These are phyloP conservation scores for Daphoenositta chrysoptera DNA, from an alignment of 2,113 vertebrate genomes.

Conservation along the genomic window DNA sequence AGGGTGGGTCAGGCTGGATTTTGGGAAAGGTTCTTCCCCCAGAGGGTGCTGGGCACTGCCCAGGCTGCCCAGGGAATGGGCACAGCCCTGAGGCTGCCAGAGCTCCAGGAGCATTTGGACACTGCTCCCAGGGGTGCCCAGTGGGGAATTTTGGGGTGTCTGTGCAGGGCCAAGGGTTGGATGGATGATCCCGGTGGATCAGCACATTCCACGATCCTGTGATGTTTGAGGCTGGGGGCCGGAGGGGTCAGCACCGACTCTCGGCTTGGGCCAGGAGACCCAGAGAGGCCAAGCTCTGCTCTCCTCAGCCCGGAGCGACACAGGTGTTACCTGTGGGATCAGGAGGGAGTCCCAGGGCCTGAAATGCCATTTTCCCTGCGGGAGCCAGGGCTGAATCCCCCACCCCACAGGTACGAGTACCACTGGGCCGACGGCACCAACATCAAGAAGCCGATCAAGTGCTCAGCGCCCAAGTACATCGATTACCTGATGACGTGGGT, in stretches of 20 bases:
- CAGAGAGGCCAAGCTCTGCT: background rate
- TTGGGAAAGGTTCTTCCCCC: background rate
- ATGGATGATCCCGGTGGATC: background rate
- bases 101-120: background rate
- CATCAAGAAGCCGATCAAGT: conserved; percentile 97
- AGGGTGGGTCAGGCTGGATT: background rate
- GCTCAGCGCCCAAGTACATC: conserved; percentile 95
- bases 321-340: accelerated
- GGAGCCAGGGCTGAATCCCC: background rate
- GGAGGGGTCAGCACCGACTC: background rate
- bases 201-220: accelerated
- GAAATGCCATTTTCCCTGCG: accelerated
- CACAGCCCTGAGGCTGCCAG: background rate
- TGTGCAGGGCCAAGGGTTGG: background rate
- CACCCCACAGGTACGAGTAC: conserved; percentile 85
- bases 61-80: background rate
- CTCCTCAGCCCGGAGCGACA: accelerated
- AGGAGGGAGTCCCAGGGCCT: accelerated
- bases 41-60: background rate
- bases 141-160: background rate
- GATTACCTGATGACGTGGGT: conserved; percentile 99
- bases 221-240: background rate
- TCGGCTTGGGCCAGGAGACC: background rate
- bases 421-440: conserved; percentile 98
- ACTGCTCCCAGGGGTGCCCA: background rate